Evolutionary conservation across 1,140 invertebrate species (phyloP).

Genomic region (Cheumatopsyche charites): DNA sequence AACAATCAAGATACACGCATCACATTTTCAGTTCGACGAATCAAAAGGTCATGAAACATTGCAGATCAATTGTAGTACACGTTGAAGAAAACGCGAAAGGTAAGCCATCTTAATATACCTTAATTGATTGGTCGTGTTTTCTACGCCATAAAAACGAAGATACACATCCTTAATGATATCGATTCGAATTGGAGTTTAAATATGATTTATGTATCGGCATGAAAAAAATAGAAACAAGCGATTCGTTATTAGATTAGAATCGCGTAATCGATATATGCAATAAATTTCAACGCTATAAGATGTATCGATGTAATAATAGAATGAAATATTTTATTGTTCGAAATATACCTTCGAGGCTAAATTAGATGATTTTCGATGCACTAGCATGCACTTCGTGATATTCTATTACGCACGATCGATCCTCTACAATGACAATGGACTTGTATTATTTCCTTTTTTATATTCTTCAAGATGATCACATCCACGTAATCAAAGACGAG

Average conservation of each 20-base stretch:
- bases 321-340: no score
- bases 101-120: no score
- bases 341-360: no score
- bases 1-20: conserved; percentile 9
- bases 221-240: background rate
- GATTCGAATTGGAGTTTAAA: background rate
- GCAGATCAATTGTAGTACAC: background rate
- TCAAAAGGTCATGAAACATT: conserved; percentile 4
- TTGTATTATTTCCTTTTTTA: background rate
- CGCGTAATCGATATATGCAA: conserved; percentile 8
- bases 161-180: background rate
- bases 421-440: conserved; percentile 1
- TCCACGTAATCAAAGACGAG: conserved; percentile 4
- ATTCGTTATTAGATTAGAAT: conserved; percentile 4
- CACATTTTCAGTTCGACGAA: background rate
- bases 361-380: background rate
- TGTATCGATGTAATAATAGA: no score
- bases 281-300: background rate
- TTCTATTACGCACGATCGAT: conserved; percentile 2
- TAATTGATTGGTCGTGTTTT: background rate
- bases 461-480: background rate
- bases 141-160: background rate
- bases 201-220: background rate
- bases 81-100: no score
- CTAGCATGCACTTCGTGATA: conserved; percentile 1